Percentiles rank a stretch among this genome's conserved stretches.
phyloP scores from a whole-genome alignment of 1,140 invertebrate species.

The Penaeus japonicus region DNA sequence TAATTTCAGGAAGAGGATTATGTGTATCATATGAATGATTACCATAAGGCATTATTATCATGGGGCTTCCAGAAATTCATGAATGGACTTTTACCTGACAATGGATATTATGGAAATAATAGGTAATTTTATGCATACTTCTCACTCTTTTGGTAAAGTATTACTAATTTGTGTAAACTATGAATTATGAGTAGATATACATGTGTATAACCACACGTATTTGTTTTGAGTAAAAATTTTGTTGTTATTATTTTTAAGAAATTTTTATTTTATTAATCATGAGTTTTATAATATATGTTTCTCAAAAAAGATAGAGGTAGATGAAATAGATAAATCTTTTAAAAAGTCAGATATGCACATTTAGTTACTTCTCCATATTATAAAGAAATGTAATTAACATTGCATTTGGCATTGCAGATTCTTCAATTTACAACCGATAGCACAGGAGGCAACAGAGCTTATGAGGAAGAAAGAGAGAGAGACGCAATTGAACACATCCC shows the following conservation, averaged over 20 bases:
- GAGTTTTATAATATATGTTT: no score
- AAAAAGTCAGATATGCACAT: no score
- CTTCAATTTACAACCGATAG: background rate
- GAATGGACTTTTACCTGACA: background rate
- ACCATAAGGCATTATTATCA: slow-evolving; percentile 77
- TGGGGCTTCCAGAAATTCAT: slow-evolving; percentile 75
- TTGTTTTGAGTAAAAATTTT: no score
- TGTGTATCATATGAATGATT: slow-evolving; percentile 72
- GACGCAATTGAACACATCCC: slow-evolving; percentile 69
- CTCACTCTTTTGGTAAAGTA: no score
- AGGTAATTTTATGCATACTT: background rate
- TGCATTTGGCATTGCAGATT: slow-evolving; percentile 37
- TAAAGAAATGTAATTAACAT: no score
- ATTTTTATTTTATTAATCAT: no score
- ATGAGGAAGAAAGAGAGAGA: slow-evolving; percentile 48
- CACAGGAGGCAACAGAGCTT: slow-evolving; percentile 26
- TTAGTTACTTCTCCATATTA: no score
- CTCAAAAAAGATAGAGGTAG: no score
- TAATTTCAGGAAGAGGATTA: slow-evolving; percentile 64
- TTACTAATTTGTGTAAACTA: background rate
- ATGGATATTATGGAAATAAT: slow-evolving; percentile 23
- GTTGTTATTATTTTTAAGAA: no score
- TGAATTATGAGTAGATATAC: no score
- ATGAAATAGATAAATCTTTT: no score
- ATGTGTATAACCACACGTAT: no score